Percentiles rank a stretch among this genome's conserved stretches.
Evolutionary conservation across 1,140 invertebrate species (phyloP).

Genomic region (Atta texana): DNA sequence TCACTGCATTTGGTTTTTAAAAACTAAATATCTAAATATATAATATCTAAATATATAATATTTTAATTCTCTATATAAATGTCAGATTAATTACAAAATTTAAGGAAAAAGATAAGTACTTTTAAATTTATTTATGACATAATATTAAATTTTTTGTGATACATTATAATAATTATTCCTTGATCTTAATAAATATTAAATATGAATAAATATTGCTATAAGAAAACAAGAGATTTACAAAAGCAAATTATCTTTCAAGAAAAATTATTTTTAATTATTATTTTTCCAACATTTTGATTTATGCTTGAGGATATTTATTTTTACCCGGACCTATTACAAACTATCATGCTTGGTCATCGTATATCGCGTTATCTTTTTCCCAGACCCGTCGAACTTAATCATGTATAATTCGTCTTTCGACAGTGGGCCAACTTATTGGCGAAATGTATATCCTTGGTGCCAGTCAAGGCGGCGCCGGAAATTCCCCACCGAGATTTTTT

Average conservation of each 20-base stretch:
- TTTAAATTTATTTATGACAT: background rate
- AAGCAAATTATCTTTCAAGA: background rate
- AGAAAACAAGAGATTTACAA: background rate
- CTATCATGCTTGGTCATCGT: background rate
- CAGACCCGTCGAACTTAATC: conserved; percentile 34
- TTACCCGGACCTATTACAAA: background rate
- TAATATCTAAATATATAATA: background rate
- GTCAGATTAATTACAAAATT: background rate
- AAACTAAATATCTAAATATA: background rate
- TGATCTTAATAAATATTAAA: background rate
- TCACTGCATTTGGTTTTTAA: background rate
- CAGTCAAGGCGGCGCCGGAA: conserved; percentile 71
- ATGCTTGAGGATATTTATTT: conserved; percentile 30
- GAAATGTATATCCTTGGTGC: conserved; percentile 63
- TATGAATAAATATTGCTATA: background rate
- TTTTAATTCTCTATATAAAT: background rate
- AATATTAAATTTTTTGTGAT: background rate
- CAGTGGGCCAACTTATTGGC: conserved; percentile 15
- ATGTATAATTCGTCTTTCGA: conserved; percentile 38
- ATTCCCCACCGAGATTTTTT: conserved; percentile 56
- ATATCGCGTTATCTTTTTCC: conserved; percentile 8
- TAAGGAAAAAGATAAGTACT: background rate
- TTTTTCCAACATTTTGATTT: conserved; percentile 5
- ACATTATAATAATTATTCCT: conserved; percentile 21
- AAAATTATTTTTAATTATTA: conserved; percentile 5